phyloP scores from a whole-genome alignment of 2,113 vertebrate genomes.

The Seriola quinqueradiata region DNA sequence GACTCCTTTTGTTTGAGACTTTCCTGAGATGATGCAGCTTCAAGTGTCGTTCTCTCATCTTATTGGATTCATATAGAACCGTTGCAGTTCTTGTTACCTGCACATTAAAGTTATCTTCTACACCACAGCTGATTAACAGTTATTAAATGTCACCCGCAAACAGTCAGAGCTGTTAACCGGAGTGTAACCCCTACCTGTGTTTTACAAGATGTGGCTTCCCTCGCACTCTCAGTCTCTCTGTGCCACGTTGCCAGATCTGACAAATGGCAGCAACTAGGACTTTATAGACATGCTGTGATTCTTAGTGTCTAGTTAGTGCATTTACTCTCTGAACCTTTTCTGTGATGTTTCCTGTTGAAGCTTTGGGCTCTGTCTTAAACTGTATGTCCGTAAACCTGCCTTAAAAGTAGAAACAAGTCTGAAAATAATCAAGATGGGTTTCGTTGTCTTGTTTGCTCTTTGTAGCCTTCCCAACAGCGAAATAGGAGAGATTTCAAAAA shows the following conservation, averaged over 20 bases:
- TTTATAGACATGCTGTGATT: conserved; percentile 53
- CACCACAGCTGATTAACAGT: conserved; percentile 5
- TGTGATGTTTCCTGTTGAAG: background rate
- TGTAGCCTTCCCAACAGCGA: background rate
- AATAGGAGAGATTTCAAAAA: conserved; percentile 10
- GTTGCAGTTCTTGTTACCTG: background rate
- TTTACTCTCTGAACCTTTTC: background rate
- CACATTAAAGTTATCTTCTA: background rate
- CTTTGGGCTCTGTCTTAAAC: background rate
- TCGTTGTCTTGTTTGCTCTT: background rate
- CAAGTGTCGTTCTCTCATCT: no score
- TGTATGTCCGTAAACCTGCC: background rate
- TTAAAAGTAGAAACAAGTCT: background rate
- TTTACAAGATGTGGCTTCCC: conserved; percentile 26
- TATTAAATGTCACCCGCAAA: conserved; percentile 13
- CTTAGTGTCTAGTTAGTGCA: conserved; percentile 17
- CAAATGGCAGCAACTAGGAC: conserved; percentile 49
- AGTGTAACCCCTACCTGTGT: conserved; percentile 9
- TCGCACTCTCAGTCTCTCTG: background rate
- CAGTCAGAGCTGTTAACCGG: conserved; percentile 30
- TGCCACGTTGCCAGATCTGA: conserved; percentile 42
- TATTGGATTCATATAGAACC: no score
- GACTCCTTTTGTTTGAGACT: no score
- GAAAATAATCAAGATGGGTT: background rate
- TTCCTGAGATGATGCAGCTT: no score